Conservation (phyloP, 2,888 invertebrate genomes). For the Elysia crispata region DNA sequence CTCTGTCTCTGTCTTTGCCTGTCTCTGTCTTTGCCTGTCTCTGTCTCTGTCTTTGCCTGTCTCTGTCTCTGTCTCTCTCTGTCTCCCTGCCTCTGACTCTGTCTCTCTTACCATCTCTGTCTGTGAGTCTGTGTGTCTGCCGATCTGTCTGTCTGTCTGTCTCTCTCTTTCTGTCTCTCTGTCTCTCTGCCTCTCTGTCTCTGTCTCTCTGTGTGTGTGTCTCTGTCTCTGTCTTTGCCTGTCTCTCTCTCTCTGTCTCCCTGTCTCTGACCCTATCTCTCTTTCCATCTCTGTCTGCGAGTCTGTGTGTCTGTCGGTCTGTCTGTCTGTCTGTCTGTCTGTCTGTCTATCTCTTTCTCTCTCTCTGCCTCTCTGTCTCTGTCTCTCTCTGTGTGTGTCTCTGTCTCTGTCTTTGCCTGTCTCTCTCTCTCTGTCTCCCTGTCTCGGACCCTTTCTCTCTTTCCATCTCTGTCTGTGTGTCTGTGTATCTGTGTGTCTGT, state of each 20-base stretch:
- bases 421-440: conserved; percentile 11
- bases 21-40: too few relatives aligned
- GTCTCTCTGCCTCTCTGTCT: neutral
- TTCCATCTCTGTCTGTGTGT: neutral
- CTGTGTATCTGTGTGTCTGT: neutral
- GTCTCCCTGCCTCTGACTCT: neutral
- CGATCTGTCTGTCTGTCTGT: neutral
- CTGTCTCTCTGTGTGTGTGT: neutral
- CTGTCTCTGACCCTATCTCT: conserved; percentile 13
- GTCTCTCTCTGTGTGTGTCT: neutral
- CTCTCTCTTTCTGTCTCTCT: conserved; percentile 4
- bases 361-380: too few relatives aligned
- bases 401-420: conserved; percentile 9
- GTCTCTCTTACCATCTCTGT: conserved; percentile 1
- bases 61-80: neutral
- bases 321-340: too few relatives aligned
- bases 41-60: too few relatives aligned
- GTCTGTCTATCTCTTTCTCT: neutral
- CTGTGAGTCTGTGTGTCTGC: neutral
- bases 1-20: too few relatives aligned
- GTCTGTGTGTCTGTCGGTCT: neutral
- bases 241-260: conserved; percentile 11
- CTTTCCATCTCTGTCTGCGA: neutral
- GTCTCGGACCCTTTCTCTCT: neutral
- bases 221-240: conserved; percentile 22